A percentile compares a stretch with the other conserved stretches of the same genome.
Evolutionary conservation across 2,888 invertebrate species (phyloP).

Genomic region (Hedya salicella): DNA sequence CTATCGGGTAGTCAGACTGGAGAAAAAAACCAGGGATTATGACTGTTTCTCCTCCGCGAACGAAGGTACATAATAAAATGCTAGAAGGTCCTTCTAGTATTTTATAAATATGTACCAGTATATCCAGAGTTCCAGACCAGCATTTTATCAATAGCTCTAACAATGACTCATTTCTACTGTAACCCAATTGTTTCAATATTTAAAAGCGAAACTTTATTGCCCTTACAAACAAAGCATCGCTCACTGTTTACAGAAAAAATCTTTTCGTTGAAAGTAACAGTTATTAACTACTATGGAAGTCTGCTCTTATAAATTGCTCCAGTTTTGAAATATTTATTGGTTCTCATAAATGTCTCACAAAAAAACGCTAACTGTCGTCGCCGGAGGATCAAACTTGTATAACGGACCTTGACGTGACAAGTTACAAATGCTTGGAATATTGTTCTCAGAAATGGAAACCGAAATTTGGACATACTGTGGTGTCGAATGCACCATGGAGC

Average conservation of each 20-base stretch:
- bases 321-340: conserved; percentile 81
- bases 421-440: conserved; percentile 64
- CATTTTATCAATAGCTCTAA: neutral
- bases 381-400: conserved; percentile 61
- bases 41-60: no score
- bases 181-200: conserved; percentile 49
- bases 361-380: conserved; percentile 76
- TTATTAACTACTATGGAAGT: conserved; percentile 80
- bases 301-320: conserved; percentile 77
- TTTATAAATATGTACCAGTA: no score
- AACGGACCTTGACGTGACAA: conserved; percentile 75
- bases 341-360: conserved; percentile 67
- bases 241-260: conserved; percentile 62
- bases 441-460: conserved; percentile 80
- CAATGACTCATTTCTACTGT: conserved; percentile 22
- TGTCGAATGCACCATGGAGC: conserved; percentile 65
- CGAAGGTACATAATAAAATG: no score
- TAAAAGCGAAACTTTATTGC: conserved; percentile 76
- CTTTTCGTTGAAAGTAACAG: conserved; percentile 80
- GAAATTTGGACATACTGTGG: conserved; percentile 83
- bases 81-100: no score
- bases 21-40: no score
- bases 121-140: neutral
- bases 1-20: no score
- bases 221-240: conserved; percentile 57